These are phyloP conservation scores for Poecile montanus DNA, from an alignment of 2,797 vertebrate species.

Conservation along the genomic window DNA sequence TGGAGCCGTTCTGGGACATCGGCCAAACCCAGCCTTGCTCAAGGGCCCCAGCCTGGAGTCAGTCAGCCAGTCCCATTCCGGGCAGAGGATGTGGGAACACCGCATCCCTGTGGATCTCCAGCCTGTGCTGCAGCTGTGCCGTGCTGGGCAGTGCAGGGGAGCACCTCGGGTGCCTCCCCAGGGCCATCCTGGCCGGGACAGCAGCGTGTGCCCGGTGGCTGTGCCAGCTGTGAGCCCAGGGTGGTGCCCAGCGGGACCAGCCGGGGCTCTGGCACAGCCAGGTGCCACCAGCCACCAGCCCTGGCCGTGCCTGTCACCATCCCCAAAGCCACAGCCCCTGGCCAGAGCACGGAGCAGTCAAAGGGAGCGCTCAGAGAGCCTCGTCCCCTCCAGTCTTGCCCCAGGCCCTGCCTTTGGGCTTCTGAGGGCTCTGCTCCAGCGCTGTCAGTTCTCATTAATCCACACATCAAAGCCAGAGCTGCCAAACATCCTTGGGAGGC, in stretches of 20 bases:
- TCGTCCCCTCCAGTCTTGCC: background rate
- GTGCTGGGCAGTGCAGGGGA: fast-evolving
- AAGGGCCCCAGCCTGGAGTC: fast-evolving
- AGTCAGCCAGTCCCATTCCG: fast-evolving
- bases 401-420: slow-evolving; percentile 32
- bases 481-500: background rate
- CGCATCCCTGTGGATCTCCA: fast-evolving
- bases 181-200: fast-evolving
- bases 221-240: background rate
- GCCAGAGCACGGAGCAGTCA: background rate
- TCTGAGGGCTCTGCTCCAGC: background rate
- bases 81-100: fast-evolving
- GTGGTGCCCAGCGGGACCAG: fast-evolving
- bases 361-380: background rate
- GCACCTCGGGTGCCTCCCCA: fast-evolving
- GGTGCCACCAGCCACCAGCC: background rate
- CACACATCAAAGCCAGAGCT: background rate
- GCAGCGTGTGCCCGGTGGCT: fast-evolving
- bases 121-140: fast-evolving
- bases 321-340: fast-evolving
- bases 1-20: fast-evolving
- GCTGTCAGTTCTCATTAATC: background rate
- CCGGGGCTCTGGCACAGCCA: background rate
- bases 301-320: fast-evolving
- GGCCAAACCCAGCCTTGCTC: background rate